Conservation (phyloP, 1,140 invertebrate species). For the Bilobella aurantiaca region DNA sequence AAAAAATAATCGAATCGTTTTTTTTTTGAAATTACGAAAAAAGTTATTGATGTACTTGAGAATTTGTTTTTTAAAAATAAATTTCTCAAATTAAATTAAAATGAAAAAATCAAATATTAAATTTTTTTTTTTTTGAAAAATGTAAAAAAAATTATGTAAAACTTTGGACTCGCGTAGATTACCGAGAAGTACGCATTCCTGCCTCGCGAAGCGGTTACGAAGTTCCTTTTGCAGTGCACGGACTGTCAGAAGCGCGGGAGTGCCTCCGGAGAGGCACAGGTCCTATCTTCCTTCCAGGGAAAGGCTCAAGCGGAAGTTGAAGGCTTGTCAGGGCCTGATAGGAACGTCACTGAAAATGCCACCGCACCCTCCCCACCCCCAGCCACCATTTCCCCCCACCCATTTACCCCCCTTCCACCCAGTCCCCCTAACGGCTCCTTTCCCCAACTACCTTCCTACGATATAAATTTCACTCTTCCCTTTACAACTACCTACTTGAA, state of each 20-base stretch:
- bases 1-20: no score
- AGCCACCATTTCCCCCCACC: neutral
- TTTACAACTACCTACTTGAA: conserved; percentile 77
- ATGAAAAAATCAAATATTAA: no score
- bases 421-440: conserved; percentile 28
- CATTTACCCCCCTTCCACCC: neutral
- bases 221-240: conserved; percentile 83
- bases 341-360: neutral
- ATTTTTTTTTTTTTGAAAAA: no score
- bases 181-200: conserved; percentile 90
- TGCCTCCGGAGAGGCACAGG: conserved; percentile 41
- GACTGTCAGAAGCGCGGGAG: conserved; percentile 81
- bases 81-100: no score
- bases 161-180: conserved; percentile 51
- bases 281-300: neutral
- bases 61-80: no score
- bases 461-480: conserved; percentile 66
- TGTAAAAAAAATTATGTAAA: no score
- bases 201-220: conserved; percentile 85
- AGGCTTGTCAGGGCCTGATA: conserved; percentile 23
- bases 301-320: conserved; percentile 20
- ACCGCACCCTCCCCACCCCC: conserved; percentile 7
- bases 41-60: no score
- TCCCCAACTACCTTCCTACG: conserved; percentile 37
- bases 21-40: no score